These are phyloP conservation scores for Leucopsar rothschildi DNA, from an alignment of 2,113 vertebrate genomes.

Conservation along the genomic window DNA sequence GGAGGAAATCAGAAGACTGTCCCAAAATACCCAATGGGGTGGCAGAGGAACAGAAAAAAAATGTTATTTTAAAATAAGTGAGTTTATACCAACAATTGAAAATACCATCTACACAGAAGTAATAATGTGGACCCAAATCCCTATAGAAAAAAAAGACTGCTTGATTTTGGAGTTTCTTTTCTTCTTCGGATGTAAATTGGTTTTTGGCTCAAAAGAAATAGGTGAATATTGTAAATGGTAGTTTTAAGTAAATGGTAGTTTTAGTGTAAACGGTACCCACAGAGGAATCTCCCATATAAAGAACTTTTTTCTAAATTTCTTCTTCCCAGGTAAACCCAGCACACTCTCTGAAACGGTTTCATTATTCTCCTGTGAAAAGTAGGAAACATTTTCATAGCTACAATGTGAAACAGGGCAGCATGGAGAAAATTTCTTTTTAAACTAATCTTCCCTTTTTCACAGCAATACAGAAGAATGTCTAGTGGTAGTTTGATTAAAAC, in stretches of 20 bases:
- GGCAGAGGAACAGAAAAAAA: not conserved
- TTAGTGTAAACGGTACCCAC: too few relatives aligned
- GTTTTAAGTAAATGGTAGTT: not conserved
- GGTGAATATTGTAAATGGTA: not conserved
- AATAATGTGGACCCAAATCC: not conserved
- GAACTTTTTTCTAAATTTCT: too few relatives aligned
- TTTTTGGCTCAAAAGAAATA: not conserved
- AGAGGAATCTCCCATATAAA: too few relatives aligned
- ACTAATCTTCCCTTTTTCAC: not conserved
- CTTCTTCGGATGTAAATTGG: not conserved
- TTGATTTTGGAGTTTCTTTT: not conserved
- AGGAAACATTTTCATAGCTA: not conserved
- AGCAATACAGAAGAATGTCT: not conserved
- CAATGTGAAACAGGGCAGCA: not conserved
- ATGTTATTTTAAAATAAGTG: not conserved
- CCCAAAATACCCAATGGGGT: not conserved
- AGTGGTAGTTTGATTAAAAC: not conserved
- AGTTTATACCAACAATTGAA: not conserved
- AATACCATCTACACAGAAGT: not conserved
- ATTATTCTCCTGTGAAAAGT: not conserved
- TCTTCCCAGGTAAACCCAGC: too few relatives aligned
- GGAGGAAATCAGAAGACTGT: fast-evolving
- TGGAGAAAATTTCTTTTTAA: not conserved
- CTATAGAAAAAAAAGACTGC: not conserved
- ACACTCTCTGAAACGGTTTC: not conserved